Base-by-base conservation (phyloP, 2,888 invertebrate species). In the Gerris lacustris region DNA sequence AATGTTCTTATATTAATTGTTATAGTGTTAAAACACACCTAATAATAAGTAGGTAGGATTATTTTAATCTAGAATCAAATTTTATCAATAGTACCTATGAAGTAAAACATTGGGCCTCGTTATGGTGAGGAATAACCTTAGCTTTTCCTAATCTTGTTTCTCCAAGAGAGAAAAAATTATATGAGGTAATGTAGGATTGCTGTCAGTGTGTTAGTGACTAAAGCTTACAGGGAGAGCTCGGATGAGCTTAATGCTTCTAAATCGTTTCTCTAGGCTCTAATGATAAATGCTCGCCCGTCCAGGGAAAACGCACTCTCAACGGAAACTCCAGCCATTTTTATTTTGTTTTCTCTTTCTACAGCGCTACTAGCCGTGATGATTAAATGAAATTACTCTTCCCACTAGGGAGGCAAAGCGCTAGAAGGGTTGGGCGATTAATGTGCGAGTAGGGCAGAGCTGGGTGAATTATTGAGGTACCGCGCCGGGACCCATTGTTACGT, bases 191-290 rank as follows among this genome's bases (percentile, higher is more conserved):
- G 31, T 31, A 31, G 31, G 31, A 31, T 31, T 31, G 31, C 31
- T 31, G 31, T 31, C 4, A 31, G 31, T 31, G 31, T 31, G 31
- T 31, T 31, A 31, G 31, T 31, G 31, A 31, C 31, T 31, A 31
- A 31, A 31, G 31, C 31, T 31, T 31, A 31, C 31, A 31, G 31
- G 31, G 31, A 31, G 31, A 4, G 31, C 31, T 31, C 11, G 55
- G 55, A 55, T 55, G 55, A 55, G 55, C 55, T 55, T 55, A 55
- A 55, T 55, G 55, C 55, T 55, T 55, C 55, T 55, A 55, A 55
- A 55, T 55, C 55, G 55, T 55, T 55, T 55, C 55, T 55, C 55
- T 55, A 55, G 55, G 11, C 15, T 15, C 55, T 15, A 55, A 55
- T 55, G 55, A 55, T 55, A 55, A 55, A 55, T 55, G 55, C 55